Evolutionary conservation across 2,888 invertebrate species (phyloP), one percentile per base, ranked within the genome.

Genomic region (Carcina quercana): DNA sequence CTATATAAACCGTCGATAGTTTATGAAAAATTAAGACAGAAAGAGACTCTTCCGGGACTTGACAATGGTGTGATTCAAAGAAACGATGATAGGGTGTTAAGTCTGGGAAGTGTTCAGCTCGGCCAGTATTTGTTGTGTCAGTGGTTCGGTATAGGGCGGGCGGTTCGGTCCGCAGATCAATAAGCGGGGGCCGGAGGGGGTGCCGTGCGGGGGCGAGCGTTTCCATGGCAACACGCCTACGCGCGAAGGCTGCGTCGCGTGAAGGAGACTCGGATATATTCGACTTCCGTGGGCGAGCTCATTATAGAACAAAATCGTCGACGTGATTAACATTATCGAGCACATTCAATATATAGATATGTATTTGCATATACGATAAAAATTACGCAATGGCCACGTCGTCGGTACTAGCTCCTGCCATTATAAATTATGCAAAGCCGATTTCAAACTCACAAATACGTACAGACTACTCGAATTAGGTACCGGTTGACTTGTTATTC

Each of bases 211-310:
- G 34, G 46, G 45, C 40, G 50, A 45, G 45, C 57, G 76, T 63
- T 59, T 37, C 66, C 73, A 80, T 78, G 71, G 64, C 51, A 45
- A 82, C 83, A 51, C 82, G 67, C 83, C 83, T 66, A 82, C 82
- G 76, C 72, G 61, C 60, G 39, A 41, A 57, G 60, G 54, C 60
- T 58, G 57, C 57, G 52, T 57, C 55, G 60, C 53, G 45, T 39
- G 46, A 52, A 50, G 53, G 54, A 56, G 53, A 58, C 58, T 56
- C 53, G 50, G 53, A 71, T 68, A 65, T 62, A 60, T 60, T 60
- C 39, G 38, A 44, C 40, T 57, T 60, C 56, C 65, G 71, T 71
- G 60, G 72, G 72, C 62, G 66, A 48, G 44, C 59, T 65, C 57
- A 61, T 67, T 66, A 66, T 59, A 57, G 59, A 67, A 62, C 56